Conservation (phyloP, 2,113 vertebrate species). For the Salvelinus alpinus region DNA sequence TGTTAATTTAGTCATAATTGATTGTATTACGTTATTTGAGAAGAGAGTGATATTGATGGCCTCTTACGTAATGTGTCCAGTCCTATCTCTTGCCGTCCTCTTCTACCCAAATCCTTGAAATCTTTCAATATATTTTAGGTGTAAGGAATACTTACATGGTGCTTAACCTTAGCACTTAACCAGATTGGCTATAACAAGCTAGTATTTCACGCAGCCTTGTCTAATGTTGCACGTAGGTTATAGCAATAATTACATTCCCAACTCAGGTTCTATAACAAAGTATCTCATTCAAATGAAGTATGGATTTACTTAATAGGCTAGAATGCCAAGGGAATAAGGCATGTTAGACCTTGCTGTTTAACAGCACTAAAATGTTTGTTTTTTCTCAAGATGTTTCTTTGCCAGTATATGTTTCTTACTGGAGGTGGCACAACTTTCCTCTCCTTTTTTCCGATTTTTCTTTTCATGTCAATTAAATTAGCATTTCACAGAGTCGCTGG, state of each 20-base stretch:
- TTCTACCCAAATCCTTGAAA: background rate
- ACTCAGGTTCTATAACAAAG: no score
- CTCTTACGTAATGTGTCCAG: background rate
- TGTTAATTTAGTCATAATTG: slow-evolving; percentile 35
- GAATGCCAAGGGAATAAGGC: no score
- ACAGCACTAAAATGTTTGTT: no score
- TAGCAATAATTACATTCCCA: no score
- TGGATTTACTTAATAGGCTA: no score
- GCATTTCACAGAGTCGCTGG: slow-evolving; percentile 54
- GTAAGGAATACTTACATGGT: no score
- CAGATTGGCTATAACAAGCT: no score
- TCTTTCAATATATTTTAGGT: background rate
- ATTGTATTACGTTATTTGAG: slow-evolving; percentile 1
- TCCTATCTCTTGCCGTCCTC: background rate
- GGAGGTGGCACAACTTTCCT: slow-evolving; percentile 15
- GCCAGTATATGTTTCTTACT: slow-evolving; percentile 14
- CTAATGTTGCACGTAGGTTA: no score
- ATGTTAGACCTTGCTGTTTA: no score
- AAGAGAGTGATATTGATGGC: background rate
- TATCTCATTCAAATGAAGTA: no score
- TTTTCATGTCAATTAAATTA: slow-evolving; percentile 58
- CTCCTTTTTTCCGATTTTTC: slow-evolving; percentile 36
- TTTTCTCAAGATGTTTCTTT: slow-evolving; percentile 10
- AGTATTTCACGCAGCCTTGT: no score
- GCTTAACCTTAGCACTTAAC: no score